phyloP scores from a whole-genome alignment of 2,113 vertebrate genomes.

The Xiphias gladius region DNA sequence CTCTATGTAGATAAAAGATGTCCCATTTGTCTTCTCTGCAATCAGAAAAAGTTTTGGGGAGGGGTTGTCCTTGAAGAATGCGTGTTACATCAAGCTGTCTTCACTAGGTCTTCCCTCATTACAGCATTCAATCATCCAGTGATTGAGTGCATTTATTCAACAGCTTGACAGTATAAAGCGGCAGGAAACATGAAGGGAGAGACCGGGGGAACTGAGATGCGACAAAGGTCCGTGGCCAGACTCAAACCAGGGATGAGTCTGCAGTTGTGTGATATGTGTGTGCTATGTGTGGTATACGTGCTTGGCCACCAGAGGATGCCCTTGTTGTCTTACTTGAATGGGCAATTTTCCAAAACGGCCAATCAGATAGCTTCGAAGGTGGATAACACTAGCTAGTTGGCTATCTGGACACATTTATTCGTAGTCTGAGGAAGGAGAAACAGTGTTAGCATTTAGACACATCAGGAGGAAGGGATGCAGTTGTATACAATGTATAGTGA shows the following conservation, averaged over 20 bases:
- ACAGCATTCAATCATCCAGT: slow-evolving; percentile 18
- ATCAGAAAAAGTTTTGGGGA: not conserved
- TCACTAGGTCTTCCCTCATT: slow-evolving; percentile 9
- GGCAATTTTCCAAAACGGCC: not conserved
- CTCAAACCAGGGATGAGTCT: not conserved
- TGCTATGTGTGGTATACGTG: too few species aligned
- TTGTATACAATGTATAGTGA: too few species aligned
- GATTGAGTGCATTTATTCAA: slow-evolving; percentile 21
- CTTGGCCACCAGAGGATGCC: slow-evolving; percentile 1
- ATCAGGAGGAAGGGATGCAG: not conserved
- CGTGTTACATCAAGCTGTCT: not conserved
- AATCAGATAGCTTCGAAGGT: not conserved
- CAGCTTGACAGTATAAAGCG: not conserved
- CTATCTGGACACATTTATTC: not conserved
- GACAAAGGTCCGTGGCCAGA: not conserved
- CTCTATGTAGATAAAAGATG: not conserved
- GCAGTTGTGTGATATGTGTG: not conserved
- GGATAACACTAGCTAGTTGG: not conserved
- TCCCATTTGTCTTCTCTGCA: slow-evolving; percentile 4
- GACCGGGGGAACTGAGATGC: not conserved
- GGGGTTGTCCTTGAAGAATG: not conserved
- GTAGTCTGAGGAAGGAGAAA: not conserved
- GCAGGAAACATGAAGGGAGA: slow-evolving; percentile 23
- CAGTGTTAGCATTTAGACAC: not conserved
- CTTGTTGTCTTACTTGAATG: not conserved